These are phyloP conservation scores for Edolisoma coerulescens DNA, from an alignment of 2,113 vertebrate genomes.

Conservation along the genomic window DNA sequence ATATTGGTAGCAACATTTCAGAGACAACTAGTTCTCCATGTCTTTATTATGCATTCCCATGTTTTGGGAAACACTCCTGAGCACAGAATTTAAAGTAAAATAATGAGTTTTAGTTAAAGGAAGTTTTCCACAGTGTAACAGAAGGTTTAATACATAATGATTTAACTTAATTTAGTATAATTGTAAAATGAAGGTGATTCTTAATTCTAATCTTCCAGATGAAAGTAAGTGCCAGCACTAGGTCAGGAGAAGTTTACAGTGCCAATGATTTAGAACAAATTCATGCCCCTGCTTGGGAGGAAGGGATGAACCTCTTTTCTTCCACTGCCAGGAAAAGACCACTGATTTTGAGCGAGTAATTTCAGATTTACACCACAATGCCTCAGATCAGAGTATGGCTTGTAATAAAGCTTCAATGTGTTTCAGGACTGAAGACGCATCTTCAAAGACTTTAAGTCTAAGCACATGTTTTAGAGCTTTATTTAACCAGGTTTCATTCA, in stretches of 20 bases:
- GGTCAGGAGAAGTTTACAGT: neutral
- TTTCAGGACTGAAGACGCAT: neutral
- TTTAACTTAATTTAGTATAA: conserved; percentile 8
- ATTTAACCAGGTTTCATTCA: conserved; percentile 5
- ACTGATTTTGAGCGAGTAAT: neutral
- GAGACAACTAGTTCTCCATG: neutral
- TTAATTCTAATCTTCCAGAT: conserved; percentile 3
- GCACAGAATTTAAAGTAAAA: neutral
- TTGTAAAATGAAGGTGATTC: neutral
- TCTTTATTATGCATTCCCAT: neutral
- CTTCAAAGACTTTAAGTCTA: neutral
- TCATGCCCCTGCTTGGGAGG: neutral
- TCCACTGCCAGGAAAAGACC: neutral
- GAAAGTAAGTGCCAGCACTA: neutral
- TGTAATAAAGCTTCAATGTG: neutral
- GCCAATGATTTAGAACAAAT: neutral
- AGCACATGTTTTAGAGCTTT: neutral
- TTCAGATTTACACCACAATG: neutral
- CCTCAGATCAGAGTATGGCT: neutral
- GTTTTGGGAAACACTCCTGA: neutral
- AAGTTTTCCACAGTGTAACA: neutral
- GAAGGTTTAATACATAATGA: neutral
- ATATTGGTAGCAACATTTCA: neutral
- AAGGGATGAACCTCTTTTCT: neutral
- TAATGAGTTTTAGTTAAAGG: neutral